These are phyloP conservation scores for Nephotettix cincticeps DNA, from an alignment of 1,140 invertebrate genomes.

Conservation along the genomic window DNA sequence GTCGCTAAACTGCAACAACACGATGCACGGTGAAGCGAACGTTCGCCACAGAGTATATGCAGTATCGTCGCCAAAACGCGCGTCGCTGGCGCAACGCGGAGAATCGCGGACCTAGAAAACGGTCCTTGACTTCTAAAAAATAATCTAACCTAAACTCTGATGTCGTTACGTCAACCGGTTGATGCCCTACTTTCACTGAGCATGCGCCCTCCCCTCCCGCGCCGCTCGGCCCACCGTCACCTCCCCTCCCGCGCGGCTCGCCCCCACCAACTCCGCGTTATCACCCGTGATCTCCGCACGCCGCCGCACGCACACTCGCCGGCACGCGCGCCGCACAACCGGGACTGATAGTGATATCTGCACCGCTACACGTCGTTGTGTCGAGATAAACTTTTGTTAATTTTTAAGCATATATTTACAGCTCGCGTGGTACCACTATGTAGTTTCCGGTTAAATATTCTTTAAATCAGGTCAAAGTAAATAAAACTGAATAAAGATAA, in stretches of 20 bases:
- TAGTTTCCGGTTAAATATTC: too few species aligned
- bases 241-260: background rate
- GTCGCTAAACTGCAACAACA: too few species aligned
- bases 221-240: background rate
- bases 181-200: constrained; percentile 20
- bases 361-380: too few species aligned
- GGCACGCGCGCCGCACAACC: background rate
- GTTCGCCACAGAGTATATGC: too few species aligned
- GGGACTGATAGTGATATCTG: too few species aligned
- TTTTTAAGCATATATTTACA: too few species aligned
- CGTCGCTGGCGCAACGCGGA: background rate
- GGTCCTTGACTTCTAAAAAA: constrained; percentile 28
- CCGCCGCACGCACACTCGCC: background rate
- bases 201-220: background rate
- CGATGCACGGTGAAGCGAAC: too few species aligned
- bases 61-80: background rate
- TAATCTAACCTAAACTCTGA: constrained; percentile 28
- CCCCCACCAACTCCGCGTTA: background rate
- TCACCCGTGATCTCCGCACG: background rate
- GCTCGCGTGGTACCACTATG: too few species aligned
- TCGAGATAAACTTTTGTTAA: too few species aligned
- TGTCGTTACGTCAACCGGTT: constrained; percentile 15
- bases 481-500: too few species aligned
- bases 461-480: too few species aligned
- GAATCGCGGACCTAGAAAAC: constrained; percentile 23